These are phyloP conservation scores for Drosophila atroscutellata DNA, from an alignment of 2,888 invertebrate genomes.

Conservation along the genomic window DNA sequence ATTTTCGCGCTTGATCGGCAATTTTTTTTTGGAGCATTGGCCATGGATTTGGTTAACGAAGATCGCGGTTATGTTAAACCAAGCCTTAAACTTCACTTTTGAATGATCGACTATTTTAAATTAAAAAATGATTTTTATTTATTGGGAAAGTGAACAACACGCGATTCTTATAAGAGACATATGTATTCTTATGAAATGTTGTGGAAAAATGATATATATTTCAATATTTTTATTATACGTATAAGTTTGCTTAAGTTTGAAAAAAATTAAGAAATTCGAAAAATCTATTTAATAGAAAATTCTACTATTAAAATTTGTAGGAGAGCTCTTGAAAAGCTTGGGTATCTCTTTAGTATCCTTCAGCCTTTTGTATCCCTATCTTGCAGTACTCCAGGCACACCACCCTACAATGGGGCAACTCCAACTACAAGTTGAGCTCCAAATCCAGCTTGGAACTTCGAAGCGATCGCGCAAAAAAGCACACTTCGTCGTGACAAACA, in stretches of 20 bases:
- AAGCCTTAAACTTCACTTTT: neutral
- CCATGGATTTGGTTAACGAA: constrained; percentile 36
- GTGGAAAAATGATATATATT: neutral
- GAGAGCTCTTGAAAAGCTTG: neutral
- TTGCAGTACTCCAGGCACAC: neutral
- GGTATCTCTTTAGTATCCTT: neutral
- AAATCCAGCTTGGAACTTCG: constrained; percentile 30
- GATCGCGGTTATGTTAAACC: constrained; percentile 13
- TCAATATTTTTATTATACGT: neutral
- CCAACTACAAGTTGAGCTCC: constrained; percentile 14
- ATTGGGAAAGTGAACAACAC: neutral
- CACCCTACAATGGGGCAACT: constrained; percentile 14
- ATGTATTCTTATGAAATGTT: neutral
- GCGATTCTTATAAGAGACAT: neutral
- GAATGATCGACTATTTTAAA: neutral
- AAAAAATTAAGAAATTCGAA: neutral
- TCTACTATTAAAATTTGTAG: neutral
- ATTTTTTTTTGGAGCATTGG: constrained; percentile 37
- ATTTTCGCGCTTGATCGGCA: constrained; percentile 70
- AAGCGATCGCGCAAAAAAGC: constrained; percentile 76
- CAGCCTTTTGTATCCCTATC: neutral
- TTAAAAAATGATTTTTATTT: neutral
- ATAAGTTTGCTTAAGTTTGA: neutral
- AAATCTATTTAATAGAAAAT: neutral
- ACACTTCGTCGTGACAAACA: constrained; percentile 83